phyloP scores from a whole-genome alignment of 2,113 vertebrate genomes.

The Pedionomus torquatus region DNA sequence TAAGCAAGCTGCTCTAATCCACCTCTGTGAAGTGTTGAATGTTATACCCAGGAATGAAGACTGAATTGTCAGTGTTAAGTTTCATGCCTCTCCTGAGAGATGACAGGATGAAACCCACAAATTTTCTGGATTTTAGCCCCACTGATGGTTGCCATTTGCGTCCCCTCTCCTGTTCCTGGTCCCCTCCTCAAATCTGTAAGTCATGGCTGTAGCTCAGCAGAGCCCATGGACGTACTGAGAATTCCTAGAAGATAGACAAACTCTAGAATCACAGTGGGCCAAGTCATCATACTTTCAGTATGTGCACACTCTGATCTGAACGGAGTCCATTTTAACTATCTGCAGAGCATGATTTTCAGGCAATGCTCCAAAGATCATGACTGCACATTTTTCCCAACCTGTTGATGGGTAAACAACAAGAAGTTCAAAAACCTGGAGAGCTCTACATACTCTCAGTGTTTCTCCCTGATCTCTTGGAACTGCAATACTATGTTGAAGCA shows the following conservation, averaged over 20 bases:
- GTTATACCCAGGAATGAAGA: background rate
- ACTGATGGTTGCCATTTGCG: background rate
- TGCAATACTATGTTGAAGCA: background rate
- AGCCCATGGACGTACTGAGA: rapidly evolving
- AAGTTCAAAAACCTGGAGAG: background rate
- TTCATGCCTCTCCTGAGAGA: background rate
- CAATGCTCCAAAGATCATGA: background rate
- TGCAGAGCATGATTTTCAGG: background rate
- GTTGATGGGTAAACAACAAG: background rate
- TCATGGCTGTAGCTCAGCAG: background rate
- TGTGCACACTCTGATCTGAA: background rate
- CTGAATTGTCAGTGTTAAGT: background rate
- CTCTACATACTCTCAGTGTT: background rate
- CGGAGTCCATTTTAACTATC: background rate
- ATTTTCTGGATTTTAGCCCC: background rate
- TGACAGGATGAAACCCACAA: background rate
- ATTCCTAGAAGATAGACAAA: background rate
- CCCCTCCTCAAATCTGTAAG: rapidly evolving
- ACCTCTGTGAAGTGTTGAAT: background rate
- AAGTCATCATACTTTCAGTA: background rate
- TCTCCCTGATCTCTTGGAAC: background rate
- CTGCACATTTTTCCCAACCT: background rate
- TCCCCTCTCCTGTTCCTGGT: background rate
- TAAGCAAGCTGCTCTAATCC: background rate
- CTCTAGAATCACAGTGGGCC: background rate